Evolutionary conservation across 2,888 invertebrate species (phyloP), one percentile per base, ranked within the genome.

Genomic region (Lucinisca nassula): DNA sequence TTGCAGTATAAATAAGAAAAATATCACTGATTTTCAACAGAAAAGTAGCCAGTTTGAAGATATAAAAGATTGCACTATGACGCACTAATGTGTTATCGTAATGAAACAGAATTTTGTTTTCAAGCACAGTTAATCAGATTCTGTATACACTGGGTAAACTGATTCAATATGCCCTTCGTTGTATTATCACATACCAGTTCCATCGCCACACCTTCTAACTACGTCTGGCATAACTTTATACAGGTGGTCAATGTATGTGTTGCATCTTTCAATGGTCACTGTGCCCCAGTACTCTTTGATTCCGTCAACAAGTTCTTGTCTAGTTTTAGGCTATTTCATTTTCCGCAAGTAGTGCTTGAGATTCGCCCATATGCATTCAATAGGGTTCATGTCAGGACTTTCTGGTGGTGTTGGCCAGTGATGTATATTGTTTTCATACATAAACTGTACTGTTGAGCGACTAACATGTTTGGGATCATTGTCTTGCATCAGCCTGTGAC

Each of bases 391-490:
- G 21, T 61, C 61, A 3, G 61, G 61, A 8, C 27, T 27, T 30
- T 82, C 82, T 45, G 72, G 82, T 30, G 82, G 82, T 6, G 82
- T 82, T 35, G 49, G 70, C 77, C 82, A 82, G 72, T 77, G 40
- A 37, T 76, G 77, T n/a, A 82, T 77, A 37, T 72, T 45, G 38
- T 82, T 76, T 24, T 45, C 32, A 32, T 67, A 21, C 61, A 76
- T 45, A 30, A 27, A 70, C 6, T 58, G 6, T 12, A 38, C 24
- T 45, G 82, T 82, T 35, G 75, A 82, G 2, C 24, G 21, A 67
- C 82, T 76, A 12, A 76, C 76, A 73, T 82, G 82, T 38, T 82
- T 82, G 14, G 81, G 75, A 49, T 82, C 82, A 67, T 82, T 82
- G 61, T 82, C 82, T 32, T 82, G 75, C 45, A 82, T 67, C 4